Conservation (phyloP, 2,113 vertebrate genomes). For the Morone saxatilis region DNA sequence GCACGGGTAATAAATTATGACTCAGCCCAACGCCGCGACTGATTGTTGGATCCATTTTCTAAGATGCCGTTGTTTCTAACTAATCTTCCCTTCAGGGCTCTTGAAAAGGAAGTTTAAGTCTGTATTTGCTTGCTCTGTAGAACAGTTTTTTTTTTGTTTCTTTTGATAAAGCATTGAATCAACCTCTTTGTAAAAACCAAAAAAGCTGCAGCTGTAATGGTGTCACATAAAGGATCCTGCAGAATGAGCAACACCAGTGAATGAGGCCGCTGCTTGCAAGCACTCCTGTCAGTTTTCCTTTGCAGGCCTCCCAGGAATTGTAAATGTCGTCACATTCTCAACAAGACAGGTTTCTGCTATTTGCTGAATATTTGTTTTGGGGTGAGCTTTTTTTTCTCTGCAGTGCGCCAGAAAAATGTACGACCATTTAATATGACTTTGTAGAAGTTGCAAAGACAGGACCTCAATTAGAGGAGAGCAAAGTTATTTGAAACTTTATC, state of each 20-base stretch:
- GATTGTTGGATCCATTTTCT: constrained; percentile 59
- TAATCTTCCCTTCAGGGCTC: constrained; percentile 59
- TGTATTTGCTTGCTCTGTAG: constrained; percentile 55
- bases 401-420: constrained; percentile 28
- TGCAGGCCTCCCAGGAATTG: constrained; percentile 56
- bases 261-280: constrained; percentile 36
- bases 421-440: constrained; percentile 39
- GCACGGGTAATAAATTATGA: constrained; percentile 44
- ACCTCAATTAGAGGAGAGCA: constrained; percentile 25
- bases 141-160: constrained; percentile 27
- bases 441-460: constrained; percentile 26
- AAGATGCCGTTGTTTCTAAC: constrained; percentile 51
- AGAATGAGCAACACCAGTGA: constrained; percentile 45
- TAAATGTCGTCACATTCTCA: constrained; percentile 64
- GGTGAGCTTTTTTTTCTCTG: constrained; percentile 27
- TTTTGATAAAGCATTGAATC: constrained; percentile 57
- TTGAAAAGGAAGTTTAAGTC: constrained; percentile 61
- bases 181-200: constrained; percentile 34
- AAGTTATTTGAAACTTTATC: neutral
- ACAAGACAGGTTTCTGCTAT: constrained; percentile 51
- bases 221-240: constrained; percentile 55
- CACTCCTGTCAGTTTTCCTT: constrained; percentile 43
- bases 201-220: constrained; percentile 41
- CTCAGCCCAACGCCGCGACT: constrained; percentile 37
- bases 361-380: constrained; percentile 25